A percentile compares a stretch with the other conserved stretches of the same genome.
Conservation (phyloP, 2,113 vertebrate species). For the Ifrita kowaldi region DNA sequence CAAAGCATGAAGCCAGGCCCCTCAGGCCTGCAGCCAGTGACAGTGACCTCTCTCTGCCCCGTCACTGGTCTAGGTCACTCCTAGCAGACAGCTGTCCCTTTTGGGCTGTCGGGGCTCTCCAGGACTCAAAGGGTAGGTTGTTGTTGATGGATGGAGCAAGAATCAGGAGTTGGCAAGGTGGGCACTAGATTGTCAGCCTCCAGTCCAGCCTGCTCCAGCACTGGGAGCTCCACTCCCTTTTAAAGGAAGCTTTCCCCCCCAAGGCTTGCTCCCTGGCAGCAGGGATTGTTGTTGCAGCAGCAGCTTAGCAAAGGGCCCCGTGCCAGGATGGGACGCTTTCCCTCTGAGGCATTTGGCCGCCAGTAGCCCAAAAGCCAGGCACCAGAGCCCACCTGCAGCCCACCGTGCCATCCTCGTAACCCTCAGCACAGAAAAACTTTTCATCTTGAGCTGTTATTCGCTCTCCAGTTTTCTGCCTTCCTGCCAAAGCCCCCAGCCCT, state of each 20-base stretch:
- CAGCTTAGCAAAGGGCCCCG: neutral
- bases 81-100: neutral
- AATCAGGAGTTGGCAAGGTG: neutral
- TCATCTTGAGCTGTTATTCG: neutral
- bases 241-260: neutral
- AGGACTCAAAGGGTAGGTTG: accelerated
- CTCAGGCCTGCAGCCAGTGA: neutral
- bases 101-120: neutral
- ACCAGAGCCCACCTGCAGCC: neutral
- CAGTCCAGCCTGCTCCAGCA: neutral
- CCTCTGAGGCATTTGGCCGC: neutral
- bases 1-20: neutral
- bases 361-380: neutral
- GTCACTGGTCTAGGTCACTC: neutral
- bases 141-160: neutral
- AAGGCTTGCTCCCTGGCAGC: neutral
- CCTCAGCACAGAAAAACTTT: neutral
- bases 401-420: accelerated
- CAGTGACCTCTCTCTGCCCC: neutral
- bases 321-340: neutral
- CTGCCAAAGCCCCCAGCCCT: neutral
- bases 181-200: neutral
- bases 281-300: neutral
- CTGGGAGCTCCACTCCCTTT: neutral
- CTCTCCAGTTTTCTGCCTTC: neutral